A percentile compares a stretch with the other conserved stretches of the same genome.
phyloP scores from a whole-genome alignment of 2,113 vertebrate genomes.

The Thomomys bottae region DNA sequence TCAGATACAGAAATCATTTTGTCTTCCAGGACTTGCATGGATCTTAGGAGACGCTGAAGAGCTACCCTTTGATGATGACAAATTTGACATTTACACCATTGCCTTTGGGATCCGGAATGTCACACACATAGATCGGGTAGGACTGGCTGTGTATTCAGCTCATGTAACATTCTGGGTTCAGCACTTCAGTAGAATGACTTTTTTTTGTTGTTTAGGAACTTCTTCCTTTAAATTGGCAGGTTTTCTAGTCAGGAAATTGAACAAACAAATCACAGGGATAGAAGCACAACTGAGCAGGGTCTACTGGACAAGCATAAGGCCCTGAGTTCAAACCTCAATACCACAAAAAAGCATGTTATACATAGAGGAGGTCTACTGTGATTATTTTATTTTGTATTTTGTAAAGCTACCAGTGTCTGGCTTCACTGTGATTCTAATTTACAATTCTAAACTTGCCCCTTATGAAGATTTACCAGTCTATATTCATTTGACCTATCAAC shows the following conservation, averaged over 20 bases:
- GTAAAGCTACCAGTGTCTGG: background rate
- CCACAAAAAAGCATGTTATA: no score
- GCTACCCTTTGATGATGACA: constrained; percentile 93
- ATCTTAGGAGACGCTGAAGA: constrained; percentile 97
- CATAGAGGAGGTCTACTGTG: no score
- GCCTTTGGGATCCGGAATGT: constrained; percentile 98
- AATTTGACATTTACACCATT: constrained; percentile 96
- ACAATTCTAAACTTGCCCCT: background rate
- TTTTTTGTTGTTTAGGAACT: background rate
- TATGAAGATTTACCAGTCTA: background rate
- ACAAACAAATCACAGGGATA: background rate
- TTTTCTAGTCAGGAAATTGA: background rate
- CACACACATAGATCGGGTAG: constrained; percentile 92
- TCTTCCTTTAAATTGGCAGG: background rate
- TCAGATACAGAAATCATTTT: constrained; percentile 15
- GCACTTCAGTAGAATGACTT: constrained; percentile 9
- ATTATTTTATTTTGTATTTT: no score
- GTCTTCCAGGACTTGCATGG: constrained; percentile 92
- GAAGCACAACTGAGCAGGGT: no score
- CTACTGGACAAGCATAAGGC: no score
- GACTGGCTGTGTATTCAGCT: background rate
- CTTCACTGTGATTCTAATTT: background rate
- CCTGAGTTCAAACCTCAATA: no score
- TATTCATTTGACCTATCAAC: background rate
- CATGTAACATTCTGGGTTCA: background rate